Evolutionary conservation across 2,888 invertebrate genomes (phyloP).

Genomic region (Oxystoma pomonae): DNA sequence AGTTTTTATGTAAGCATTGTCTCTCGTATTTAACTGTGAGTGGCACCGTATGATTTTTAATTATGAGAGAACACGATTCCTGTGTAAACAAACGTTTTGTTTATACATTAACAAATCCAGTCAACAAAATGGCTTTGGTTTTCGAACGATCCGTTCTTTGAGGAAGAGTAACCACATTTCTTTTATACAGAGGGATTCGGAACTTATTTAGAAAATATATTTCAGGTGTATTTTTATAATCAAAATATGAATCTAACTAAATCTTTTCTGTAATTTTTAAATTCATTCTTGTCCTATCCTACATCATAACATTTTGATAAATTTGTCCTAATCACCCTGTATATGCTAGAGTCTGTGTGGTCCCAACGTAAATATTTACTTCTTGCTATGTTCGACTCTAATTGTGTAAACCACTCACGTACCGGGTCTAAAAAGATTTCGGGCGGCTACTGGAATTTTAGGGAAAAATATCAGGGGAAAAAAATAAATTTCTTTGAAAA

Average conservation of each 20-base stretch:
- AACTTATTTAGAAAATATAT: too few relatives aligned
- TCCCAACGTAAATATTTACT: constrained; percentile 33
- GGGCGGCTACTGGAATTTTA: constrained; percentile 25
- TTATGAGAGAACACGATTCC: constrained; percentile 10
- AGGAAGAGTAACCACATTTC: background rate
- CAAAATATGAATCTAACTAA: too few relatives aligned
- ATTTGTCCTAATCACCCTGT: too few relatives aligned
- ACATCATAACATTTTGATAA: too few relatives aligned
- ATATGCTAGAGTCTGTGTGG: constrained; percentile 25
- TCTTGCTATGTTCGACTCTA: constrained; percentile 26
- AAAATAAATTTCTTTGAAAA: too few relatives aligned
- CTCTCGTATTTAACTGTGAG: background rate
- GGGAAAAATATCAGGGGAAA: too few relatives aligned
- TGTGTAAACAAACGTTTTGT: constrained; percentile 23
- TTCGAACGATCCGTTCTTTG: background rate
- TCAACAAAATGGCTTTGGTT: background rate
- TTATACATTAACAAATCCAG: constrained; percentile 22
- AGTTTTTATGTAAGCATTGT: constrained; percentile 1
- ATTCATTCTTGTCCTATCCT: too few relatives aligned
- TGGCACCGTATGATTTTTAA: constrained; percentile 8
- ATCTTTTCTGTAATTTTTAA: too few relatives aligned
- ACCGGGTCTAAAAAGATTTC: constrained; percentile 20
- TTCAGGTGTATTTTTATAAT: too few relatives aligned
- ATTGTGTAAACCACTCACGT: constrained; percentile 27
- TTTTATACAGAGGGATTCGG: too few relatives aligned